Conservation (phyloP, 2,113 vertebrate species). For the Pithys albifrons region DNA sequence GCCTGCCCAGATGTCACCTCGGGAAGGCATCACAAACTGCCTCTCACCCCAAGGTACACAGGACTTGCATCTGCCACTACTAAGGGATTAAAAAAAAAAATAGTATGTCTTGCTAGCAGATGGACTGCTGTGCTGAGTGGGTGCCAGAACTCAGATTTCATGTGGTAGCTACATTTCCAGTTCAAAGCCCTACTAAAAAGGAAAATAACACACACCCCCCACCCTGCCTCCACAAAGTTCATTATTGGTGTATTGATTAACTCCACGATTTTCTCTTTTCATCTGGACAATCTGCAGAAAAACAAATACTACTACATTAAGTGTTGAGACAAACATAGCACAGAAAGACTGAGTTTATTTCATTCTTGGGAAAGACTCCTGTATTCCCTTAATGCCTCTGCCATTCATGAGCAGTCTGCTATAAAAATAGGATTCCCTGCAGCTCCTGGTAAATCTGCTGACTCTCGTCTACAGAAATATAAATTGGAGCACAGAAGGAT, state of each 20-base stretch:
- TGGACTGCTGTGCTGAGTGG: conserved; percentile 49
- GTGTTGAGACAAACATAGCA: background rate
- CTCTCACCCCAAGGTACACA: conserved; percentile 41
- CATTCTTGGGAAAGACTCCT: background rate
- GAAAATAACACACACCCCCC: background rate
- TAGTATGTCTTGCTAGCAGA: conserved; percentile 68
- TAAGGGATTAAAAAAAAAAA: conserved; percentile 10
- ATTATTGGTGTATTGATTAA: background rate
- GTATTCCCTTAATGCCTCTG: conserved; percentile 18
- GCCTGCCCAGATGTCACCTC: conserved; percentile 12
- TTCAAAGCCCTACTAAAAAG: conserved; percentile 14
- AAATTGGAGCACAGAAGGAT: background rate
- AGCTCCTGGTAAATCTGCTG: conserved; percentile 34
- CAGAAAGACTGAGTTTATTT: background rate
- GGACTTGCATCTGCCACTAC: conserved; percentile 66
- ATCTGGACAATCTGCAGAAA: background rate
- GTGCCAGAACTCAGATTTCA: conserved; percentile 61
- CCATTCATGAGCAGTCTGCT: conserved; percentile 13
- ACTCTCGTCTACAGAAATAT: background rate
- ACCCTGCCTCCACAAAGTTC: background rate
- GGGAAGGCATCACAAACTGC: conserved; percentile 46
- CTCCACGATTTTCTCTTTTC: background rate
- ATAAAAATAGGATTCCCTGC: conserved; percentile 7
- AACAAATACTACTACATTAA: background rate
- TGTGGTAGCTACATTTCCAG: conserved; percentile 56